Conservation (phyloP, 2,888 invertebrate genomes). For the Agrotis exclamationis region DNA sequence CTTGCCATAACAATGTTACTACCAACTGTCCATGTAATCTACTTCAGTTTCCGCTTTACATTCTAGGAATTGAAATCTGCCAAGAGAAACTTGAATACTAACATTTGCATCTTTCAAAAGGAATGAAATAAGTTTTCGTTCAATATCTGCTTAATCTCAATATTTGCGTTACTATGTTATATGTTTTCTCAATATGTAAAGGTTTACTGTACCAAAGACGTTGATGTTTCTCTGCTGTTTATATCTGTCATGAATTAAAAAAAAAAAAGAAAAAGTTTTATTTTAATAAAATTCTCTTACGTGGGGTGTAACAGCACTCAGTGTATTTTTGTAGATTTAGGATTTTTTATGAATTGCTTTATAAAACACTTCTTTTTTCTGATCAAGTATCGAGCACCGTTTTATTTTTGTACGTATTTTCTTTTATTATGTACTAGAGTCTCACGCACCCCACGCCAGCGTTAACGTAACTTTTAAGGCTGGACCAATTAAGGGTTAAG, state of each 20-base stretch:
- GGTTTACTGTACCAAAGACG: background rate
- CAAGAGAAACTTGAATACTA: slow-evolving; percentile 25
- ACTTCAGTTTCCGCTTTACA: slow-evolving; percentile 6
- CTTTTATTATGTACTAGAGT: too few relatives aligned
- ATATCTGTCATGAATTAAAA: slow-evolving; percentile 6
- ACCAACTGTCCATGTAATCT: background rate
- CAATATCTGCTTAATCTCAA: slow-evolving; percentile 41
- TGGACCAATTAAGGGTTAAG: too few relatives aligned
- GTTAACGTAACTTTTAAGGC: too few relatives aligned
- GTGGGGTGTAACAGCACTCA: background rate
- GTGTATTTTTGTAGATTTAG: too few relatives aligned
- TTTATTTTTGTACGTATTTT: too few relatives aligned
- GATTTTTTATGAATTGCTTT: too few relatives aligned
- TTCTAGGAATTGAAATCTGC: slow-evolving; percentile 9
- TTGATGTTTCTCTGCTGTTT: background rate
- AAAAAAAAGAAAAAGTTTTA: background rate
- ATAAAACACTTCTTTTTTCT: too few relatives aligned
- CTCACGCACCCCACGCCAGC: too few relatives aligned
- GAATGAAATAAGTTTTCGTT: slow-evolving; percentile 44
- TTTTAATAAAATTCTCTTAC: background rate
- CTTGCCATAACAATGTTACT: too few relatives aligned
- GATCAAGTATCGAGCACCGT: too few relatives aligned
- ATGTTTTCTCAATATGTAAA: background rate
- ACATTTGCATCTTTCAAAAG: slow-evolving; percentile 29
- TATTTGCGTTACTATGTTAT: slow-evolving; percentile 26